Percentiles rank a stretch among this genome's conserved stretches.
Conservation (phyloP, 2,113 vertebrate genomes). For the Tinamus guttatus region DNA sequence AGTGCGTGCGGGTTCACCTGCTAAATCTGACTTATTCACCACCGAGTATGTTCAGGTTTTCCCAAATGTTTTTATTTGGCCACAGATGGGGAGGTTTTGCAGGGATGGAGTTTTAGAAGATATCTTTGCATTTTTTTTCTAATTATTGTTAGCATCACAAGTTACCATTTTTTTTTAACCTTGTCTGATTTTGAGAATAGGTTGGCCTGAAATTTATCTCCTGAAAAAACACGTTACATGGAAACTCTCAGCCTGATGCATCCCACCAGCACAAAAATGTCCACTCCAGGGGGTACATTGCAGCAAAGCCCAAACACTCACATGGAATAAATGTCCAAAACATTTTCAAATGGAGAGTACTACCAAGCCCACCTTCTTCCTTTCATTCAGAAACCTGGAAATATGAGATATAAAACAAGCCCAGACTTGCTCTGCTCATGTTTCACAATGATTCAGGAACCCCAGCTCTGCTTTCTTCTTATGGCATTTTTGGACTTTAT, state of each 20-base stretch:
- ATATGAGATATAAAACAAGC: not conserved
- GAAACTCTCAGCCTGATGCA: not conserved
- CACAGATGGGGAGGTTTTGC: not conserved
- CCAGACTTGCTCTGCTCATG: not conserved
- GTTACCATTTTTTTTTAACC: not conserved
- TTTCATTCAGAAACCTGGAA: not conserved
- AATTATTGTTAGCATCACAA: not conserved
- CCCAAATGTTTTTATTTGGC: not conserved
- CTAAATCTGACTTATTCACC: not conserved
- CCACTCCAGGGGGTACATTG: not conserved
- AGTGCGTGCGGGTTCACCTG: not conserved
- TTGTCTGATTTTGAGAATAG: not conserved
- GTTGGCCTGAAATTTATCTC: not conserved
- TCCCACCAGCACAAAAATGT: not conserved
- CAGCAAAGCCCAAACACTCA: not conserved
- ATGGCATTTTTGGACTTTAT: not conserved
- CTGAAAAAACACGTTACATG: not conserved
- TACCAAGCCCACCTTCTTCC: not conserved
- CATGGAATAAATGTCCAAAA: not conserved
- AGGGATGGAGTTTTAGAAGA: not conserved
- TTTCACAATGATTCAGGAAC: not conserved
- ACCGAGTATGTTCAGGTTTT: not conserved
- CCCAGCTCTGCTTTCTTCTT: not conserved
- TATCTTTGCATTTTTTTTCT: not conserved
- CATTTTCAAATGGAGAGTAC: not conserved